phyloP scores from a whole-genome alignment of 2,797 vertebrate species.

The Leucoraja ocellata region DNA sequence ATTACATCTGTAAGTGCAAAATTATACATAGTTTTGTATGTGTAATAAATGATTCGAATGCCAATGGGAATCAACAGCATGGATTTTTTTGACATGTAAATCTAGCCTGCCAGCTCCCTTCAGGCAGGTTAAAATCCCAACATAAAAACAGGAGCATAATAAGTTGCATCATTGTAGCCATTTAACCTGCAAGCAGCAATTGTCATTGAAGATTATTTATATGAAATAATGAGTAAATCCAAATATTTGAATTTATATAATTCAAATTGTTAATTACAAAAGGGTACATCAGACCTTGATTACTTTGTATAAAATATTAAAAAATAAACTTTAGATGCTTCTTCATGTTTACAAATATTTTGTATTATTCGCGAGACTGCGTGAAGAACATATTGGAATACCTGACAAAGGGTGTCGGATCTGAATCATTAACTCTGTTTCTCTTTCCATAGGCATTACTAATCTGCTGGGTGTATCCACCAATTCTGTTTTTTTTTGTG shows the following conservation, averaged over 20 bases:
- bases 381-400: too few relatives aligned
- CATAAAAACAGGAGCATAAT: conserved; percentile 24
- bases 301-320: neutral
- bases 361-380: too few relatives aligned
- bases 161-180: conserved; percentile 7
- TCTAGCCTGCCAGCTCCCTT: conserved; percentile 14
- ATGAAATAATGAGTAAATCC: neutral
- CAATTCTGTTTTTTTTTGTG: too few relatives aligned
- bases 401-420: too few relatives aligned
- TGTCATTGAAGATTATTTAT: conserved; percentile 20
- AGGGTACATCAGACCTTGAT: neutral
- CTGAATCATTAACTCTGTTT: too few relatives aligned
- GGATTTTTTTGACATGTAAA: conserved; percentile 30
- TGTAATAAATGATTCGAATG: conserved; percentile 28
- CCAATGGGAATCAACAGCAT: conserved; percentile 28
- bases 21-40: conserved; percentile 8
- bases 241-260: neutral
- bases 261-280: neutral
- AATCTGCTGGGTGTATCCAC: too few relatives aligned
- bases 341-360: neutral
- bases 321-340: neutral
- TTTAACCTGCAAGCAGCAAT: conserved; percentile 16
- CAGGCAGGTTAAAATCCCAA: conserved; percentile 28
- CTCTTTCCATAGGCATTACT: too few relatives aligned
- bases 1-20: conserved; percentile 29